Evolutionary conservation across 2,797 vertebrate species (phyloP), one percentile per base, ranked within the genome.

Genomic region (Labeo calbasu): DNA sequence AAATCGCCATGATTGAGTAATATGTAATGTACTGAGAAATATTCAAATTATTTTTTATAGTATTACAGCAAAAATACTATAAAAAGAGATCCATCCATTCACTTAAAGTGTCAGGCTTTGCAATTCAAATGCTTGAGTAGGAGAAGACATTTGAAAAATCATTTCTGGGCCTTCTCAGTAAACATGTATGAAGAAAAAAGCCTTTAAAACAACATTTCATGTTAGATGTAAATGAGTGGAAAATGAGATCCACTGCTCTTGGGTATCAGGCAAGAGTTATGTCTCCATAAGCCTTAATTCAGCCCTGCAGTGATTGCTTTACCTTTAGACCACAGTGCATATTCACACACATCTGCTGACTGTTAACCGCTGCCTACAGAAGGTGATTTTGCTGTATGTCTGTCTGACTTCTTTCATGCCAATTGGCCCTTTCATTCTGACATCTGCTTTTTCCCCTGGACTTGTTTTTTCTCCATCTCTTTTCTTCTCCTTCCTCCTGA

Each of bases 381-480:
- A 83, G 59, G 59, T 43, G 81, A 68, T 77, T 83, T 77, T 83
- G 40, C 65, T 19, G 36, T 65, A 66, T 61, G 65, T 61, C 82
- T 71, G 43, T 77, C 66, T 71, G 82, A 84, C 71, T 84, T 78
- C 65, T 84, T 71, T 84, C 75, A 84, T 40, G 65, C 51, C 46
- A 53, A 78, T 71, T 84, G 75, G 61, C 48, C 57, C 46, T 72
- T 79, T 79, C 46, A 79, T 51, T 68, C 43, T 51, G 75, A 79
- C 83, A 84, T 84, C 46, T 80, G 59, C 87, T 91, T 88, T 87
- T 79, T 73, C 87, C 55, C 78, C 87, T 43, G 19, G 61, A 55
- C 14, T 89, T 32, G 7, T 32, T 65, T 65, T 90, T 92, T 88
- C 86, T 88, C 76, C 65, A 51, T 66, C 70, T 80, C 68, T 82